phyloP scores from a whole-genome alignment of 2,113 vertebrate genomes.

The Oreotrochilus melanogaster region DNA sequence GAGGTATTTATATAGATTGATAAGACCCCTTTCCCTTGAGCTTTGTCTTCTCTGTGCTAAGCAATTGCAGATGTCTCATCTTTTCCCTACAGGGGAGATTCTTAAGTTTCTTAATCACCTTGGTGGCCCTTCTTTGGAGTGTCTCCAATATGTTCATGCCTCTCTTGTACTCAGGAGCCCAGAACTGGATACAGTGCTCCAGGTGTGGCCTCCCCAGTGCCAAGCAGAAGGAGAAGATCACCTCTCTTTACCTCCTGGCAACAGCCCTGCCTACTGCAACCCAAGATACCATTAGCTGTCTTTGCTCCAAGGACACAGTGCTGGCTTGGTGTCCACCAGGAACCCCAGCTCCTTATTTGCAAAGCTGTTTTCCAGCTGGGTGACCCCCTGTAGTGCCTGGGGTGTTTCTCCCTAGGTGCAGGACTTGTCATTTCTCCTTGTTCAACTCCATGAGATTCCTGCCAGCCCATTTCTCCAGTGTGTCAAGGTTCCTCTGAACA shows the following conservation, averaged over 20 bases:
- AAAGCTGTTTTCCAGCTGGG: background rate
- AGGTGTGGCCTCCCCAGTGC: background rate
- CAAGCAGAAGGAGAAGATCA: background rate
- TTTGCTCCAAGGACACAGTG: background rate
- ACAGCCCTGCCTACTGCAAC: background rate
- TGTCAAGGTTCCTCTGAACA: rapidly evolving
- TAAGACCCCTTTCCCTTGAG: background rate
- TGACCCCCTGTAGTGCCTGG: background rate
- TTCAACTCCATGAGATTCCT: background rate
- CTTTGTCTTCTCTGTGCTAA: background rate
- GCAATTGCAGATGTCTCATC: background rate
- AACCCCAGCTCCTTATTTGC: background rate
- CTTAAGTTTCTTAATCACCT: background rate
- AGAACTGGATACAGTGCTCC: background rate
- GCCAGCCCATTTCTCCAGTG: background rate
- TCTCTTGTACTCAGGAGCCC: background rate
- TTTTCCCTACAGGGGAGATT: background rate
- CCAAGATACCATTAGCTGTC: background rate
- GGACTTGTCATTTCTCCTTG: background rate
- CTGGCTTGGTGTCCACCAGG: background rate
- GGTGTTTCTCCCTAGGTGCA: background rate
- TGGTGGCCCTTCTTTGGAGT: background rate
- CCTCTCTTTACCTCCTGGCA: background rate
- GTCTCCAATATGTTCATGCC: background rate
- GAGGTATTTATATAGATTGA: background rate